Conservation (phyloP, 2,113 vertebrate genomes). For the Melanerpes formicivorus region DNA sequence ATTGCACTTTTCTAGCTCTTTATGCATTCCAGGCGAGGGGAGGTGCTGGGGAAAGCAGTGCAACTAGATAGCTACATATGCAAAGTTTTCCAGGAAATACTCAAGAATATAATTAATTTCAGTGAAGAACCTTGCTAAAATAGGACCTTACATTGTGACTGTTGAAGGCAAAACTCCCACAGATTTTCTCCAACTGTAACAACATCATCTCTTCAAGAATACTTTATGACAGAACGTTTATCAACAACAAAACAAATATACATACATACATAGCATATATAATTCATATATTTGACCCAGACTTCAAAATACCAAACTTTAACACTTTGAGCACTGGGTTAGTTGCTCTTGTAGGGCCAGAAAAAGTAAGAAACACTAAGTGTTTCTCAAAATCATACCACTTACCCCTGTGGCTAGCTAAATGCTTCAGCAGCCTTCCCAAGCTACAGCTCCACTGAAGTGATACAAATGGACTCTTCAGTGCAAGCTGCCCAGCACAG, state of each 20-base stretch:
- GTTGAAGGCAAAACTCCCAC: neutral
- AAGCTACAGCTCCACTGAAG: neutral
- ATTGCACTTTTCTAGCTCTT: neutral
- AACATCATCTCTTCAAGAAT: neutral
- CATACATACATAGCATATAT: neutral
- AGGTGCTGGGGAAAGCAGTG: neutral
- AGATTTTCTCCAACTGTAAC: neutral
- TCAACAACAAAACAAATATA: neutral
- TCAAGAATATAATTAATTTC: neutral
- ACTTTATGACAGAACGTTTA: neutral
- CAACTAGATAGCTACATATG: neutral
- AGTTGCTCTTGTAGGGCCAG: neutral
- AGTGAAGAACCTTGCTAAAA: slow-evolving; percentile 3
- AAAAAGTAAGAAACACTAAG: neutral
- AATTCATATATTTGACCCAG: neutral
- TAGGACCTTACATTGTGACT: neutral
- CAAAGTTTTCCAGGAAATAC: neutral
- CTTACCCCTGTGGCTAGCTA: too few species aligned
- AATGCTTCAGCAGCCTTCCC: neutral
- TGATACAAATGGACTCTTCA: neutral
- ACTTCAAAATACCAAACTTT: neutral
- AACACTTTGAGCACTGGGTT: neutral
- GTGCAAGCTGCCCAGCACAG: neutral
- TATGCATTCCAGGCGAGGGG: neutral
- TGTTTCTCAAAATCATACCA: neutral